Conservation (phyloP, 92 coral and sea anemone species). For the Galaxea fascicularis region DNA sequence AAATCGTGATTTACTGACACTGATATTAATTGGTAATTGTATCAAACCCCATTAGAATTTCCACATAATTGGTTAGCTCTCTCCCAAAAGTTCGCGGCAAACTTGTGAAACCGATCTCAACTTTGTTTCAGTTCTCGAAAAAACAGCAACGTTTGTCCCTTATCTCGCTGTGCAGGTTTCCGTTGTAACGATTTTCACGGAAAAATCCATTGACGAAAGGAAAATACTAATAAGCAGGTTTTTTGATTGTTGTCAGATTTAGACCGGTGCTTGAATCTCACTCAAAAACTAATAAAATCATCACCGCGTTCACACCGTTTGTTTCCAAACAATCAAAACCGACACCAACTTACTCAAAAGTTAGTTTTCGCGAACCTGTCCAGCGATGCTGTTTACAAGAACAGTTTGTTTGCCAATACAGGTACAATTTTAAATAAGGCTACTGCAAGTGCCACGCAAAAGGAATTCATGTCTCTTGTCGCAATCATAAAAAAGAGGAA, state of each 20-base stretch:
- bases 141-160: neutral
- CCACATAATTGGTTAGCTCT: neutral
- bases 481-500: too few species aligned
- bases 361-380: constrained; percentile 4
- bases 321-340: constrained; percentile 9
- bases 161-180: neutral
- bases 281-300: neutral
- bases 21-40: constrained; percentile 2
- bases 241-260: neutral
- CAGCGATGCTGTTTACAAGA: neutral
- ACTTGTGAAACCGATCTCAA: neutral
- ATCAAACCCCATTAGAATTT: neutral
- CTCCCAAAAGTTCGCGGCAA: neutral
- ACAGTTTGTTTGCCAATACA: too few species aligned
- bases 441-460: too few species aligned
- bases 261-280: neutral
- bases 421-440: too few species aligned
- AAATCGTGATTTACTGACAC: constrained; percentile 3
- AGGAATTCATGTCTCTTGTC: too few species aligned
- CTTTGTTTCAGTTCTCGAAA: neutral
- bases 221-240: constrained; percentile 5
- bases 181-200: neutral
- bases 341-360: neutral
- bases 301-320: neutral
- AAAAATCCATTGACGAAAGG: neutral